Percentiles rank a stretch among this genome's conserved stretches.
phyloP scores from a whole-genome alignment of 2,888 invertebrate genomes.

The Chrysina gloriosa region DNA sequence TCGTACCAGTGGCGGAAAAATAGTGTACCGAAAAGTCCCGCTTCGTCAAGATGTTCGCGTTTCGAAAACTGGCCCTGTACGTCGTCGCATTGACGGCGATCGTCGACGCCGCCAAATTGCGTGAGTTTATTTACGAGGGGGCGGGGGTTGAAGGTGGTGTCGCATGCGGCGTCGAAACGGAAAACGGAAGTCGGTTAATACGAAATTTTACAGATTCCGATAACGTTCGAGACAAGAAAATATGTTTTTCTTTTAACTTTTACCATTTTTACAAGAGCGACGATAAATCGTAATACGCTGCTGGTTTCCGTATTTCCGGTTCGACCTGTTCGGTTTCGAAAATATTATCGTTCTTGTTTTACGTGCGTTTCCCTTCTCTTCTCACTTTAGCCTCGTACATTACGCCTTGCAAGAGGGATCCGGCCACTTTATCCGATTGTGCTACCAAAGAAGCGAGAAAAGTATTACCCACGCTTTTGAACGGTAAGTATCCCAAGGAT shows the following conservation, averaged over 20 bases:
- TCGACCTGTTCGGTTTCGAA: too few relatives aligned
- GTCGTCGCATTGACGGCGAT: conserved; percentile 4
- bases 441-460: conserved; percentile 51
- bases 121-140: too few relatives aligned
- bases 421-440: conserved; percentile 56
- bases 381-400: conserved; percentile 55
- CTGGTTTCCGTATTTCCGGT: too few relatives aligned
- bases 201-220: too few relatives aligned
- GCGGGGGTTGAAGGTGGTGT: too few relatives aligned
- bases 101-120: conserved; percentile 39
- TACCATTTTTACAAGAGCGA: too few relatives aligned
- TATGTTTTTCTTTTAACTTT: too few relatives aligned
- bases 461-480: conserved; percentile 51
- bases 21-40: conserved; percentile 19
- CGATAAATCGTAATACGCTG: too few relatives aligned
- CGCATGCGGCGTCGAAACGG: too few relatives aligned
- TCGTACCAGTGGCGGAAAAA: not conserved
- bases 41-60: conserved; percentile 18
- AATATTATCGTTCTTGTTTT: too few relatives aligned
- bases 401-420: conserved; percentile 52
- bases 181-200: too few relatives aligned
- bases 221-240: too few relatives aligned
- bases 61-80: not conserved
- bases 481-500: conserved; percentile 51
- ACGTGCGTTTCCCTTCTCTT: not conserved